phyloP scores from a whole-genome alignment of 2,888 invertebrate genomes.

The Cephus pulcher region DNA sequence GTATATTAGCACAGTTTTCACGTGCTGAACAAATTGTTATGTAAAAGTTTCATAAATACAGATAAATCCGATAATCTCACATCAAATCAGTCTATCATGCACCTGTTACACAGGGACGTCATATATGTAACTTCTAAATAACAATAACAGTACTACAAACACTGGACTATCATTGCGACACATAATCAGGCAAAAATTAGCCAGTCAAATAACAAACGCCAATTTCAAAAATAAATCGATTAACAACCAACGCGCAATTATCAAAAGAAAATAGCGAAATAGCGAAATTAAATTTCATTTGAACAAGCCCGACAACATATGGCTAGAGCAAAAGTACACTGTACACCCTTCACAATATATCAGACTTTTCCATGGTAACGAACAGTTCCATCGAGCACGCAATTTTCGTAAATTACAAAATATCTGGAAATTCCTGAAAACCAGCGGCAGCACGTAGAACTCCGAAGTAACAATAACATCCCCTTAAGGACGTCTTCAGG shows the following conservation, averaged over 20 bases:
- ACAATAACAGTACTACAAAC: not conserved
- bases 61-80: not conserved
- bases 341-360: not conserved
- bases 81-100: not conserved
- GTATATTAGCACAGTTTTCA: not conserved
- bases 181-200: not conserved
- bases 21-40: not conserved
- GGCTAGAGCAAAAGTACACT: not conserved
- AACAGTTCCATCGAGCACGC: not conserved
- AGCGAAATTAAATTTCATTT: not conserved
- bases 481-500: slow-evolving; percentile 24
- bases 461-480: not conserved
- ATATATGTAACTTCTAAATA: not conserved
- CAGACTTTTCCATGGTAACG: not conserved
- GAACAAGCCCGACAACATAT: not conserved
- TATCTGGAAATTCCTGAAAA: not conserved
- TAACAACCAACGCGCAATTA: not conserved
- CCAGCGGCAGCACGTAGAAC: not conserved
- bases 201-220: not conserved
- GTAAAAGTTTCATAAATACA: slow-evolving; percentile 1
- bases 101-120: not conserved
- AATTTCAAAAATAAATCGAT: not conserved
- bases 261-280: not conserved
- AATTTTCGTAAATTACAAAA: not conserved
- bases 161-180: not conserved